Base-by-base conservation (phyloP, 2,888 invertebrate genomes). In the Minunthozetes semirufus region DNA sequence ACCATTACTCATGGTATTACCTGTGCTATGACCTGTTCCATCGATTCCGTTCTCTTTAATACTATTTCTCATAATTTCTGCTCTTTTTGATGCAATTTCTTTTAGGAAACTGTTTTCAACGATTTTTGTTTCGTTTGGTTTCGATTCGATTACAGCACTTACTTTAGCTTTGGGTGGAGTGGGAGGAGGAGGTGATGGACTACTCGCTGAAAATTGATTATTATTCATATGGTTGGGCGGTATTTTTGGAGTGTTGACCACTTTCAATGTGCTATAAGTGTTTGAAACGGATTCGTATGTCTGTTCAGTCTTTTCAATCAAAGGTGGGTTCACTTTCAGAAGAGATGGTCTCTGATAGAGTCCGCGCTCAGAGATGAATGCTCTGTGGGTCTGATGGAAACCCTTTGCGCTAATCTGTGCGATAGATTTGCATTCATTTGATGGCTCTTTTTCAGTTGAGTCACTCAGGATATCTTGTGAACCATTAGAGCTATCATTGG, bases 281-380 rank as follows among this genome's bases (percentile, higher is more conserved):
- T 27, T 25, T 27, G 19, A 27, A 71, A 71, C 22, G 1, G 71
- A 19, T 48, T 71, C 29, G 17, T 61, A 61, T 1, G 29, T 29
- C 9, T 56, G 56, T 11, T 56, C 53, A n/a, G 19, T 27, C 27
- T 68, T 71, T 46, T 70, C 75, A 56, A 76, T 50, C 19, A 76
- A 75, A 33, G 79, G 79, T 70, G 78, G 78, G 29, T 76, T 79
- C 6, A 79, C 79, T 75, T 78, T 78, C 17, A 79, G 71, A 42
- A 78, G 59, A 50, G 77, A 48, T 27, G 78, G 78, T 46, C 77
- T 76, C 11, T 78, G 77, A 25, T 76, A 76, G 25, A 78, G 76
- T 17, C 78, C 78, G 19, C 77, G 76, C 66, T 77, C 74, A 9
- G 50, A 77, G 3, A 79, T 73, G 72, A 77, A 78, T 29, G 78